Percentiles rank a stretch among this genome's conserved stretches.
Conservation (phyloP, 2,888 invertebrate species). For the Sabellastarte sp. region DNA sequence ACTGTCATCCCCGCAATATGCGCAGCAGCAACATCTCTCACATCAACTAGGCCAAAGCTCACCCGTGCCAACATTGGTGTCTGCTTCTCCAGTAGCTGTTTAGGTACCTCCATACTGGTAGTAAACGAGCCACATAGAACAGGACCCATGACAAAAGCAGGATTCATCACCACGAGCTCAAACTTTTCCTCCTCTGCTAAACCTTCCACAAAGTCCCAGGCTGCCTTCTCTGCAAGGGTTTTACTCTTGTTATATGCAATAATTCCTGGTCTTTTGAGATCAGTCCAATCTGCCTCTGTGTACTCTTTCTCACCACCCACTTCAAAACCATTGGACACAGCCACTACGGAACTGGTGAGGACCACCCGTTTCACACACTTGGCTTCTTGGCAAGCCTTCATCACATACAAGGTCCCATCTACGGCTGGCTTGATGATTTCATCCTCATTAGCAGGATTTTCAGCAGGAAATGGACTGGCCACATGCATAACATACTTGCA, state of each 20-base stretch:
- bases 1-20: conserved; percentile 23
- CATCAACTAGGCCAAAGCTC: conserved; percentile 62
- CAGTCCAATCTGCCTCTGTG: conserved; percentile 6
- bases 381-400: conserved; percentile 59
- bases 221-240: background rate
- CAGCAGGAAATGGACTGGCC: no score
- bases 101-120: conserved; percentile 37
- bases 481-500: no score
- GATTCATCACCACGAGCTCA: conserved; percentile 63
- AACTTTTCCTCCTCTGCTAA: conserved; percentile 55
- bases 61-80: conserved; percentile 59
- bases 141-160: conserved; percentile 63
- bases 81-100: conserved; percentile 50
- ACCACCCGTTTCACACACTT: conserved; percentile 62
- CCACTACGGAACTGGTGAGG: conserved; percentile 61
- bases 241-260: background rate
- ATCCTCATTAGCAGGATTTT: conserved; percentile 52
- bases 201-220: conserved; percentile 1
- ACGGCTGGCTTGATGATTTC: conserved; percentile 61
- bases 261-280: background rate
- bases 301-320: conserved; percentile 27
- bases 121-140: conserved; percentile 31
- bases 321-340: conserved; percentile 42
- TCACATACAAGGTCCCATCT: conserved; percentile 61
- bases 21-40: conserved; percentile 61